phyloP scores from a whole-genome alignment of 2,113 vertebrate genomes.

The Varanus komodoensis region DNA sequence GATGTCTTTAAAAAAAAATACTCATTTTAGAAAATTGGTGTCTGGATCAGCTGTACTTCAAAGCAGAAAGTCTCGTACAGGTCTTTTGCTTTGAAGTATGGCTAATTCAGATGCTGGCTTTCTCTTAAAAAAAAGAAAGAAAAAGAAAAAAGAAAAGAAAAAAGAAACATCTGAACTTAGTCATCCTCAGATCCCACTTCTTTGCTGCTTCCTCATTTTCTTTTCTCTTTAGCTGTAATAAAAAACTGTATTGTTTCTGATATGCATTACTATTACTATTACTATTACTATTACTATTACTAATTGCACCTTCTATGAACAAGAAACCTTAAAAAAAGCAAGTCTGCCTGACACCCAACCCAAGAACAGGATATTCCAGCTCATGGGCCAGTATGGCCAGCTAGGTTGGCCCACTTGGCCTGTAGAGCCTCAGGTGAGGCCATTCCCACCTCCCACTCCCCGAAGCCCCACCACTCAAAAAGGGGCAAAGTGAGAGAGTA shows the following conservation, averaged over 20 bases:
- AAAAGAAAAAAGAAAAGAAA: constrained; percentile 53
- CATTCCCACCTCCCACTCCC: no score
- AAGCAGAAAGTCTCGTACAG: constrained; percentile 59
- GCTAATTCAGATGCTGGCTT: constrained; percentile 72
- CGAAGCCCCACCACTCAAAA: no score
- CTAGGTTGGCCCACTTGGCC: no score
- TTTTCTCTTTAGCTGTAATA: constrained; percentile 43
- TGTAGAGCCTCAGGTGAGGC: no score
- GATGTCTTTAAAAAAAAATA: constrained; percentile 65
- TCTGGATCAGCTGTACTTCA: constrained; percentile 77
- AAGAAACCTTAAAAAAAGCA: neutral
- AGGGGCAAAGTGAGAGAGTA: no score
- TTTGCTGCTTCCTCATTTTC: constrained; percentile 47
- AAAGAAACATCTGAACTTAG: constrained; percentile 67
- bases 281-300: no score
- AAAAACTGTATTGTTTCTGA: constrained; percentile 33
- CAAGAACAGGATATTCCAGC: neutral
- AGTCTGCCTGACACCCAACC: neutral
- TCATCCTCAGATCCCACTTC: constrained; percentile 44
- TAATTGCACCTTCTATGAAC: neutral
- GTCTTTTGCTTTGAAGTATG: constrained; percentile 68
- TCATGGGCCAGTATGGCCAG: no score
- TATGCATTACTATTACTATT: constrained; percentile 29
- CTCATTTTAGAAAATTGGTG: constrained; percentile 77
- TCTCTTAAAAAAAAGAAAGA: constrained; percentile 37